phyloP scores from a whole-genome alignment of 1,140 invertebrate species.

The Stegodyphus dumicola region DNA sequence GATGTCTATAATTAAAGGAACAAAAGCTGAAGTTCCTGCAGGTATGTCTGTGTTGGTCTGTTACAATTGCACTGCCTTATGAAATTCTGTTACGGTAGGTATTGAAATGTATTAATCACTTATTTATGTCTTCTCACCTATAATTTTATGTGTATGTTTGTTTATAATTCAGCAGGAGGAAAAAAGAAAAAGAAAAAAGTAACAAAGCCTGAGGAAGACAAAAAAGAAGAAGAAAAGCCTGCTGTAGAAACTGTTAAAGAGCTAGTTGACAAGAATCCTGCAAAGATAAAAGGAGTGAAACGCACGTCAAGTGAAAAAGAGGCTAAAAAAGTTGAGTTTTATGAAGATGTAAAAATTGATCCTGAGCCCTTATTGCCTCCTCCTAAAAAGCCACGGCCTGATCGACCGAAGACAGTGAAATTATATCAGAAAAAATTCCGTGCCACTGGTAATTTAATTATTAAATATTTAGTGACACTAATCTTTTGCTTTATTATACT shows the following conservation, averaged over 20 bases:
- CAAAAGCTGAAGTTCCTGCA: constrained; percentile 65
- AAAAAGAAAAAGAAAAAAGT: constrained; percentile 68
- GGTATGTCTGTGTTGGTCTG: not conserved
- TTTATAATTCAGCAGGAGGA: not conserved
- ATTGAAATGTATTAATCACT: too few species aligned
- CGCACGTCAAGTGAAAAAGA: constrained; percentile 45
- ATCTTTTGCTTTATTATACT: too few species aligned
- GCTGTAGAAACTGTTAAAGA: not conserved
- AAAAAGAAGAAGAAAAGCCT: constrained; percentile 67
- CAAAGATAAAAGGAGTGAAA: constrained; percentile 35
- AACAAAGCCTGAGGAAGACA: constrained; percentile 70
- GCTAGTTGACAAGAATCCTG: not conserved
- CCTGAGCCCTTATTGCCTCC: constrained; percentile 49
- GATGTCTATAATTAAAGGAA: constrained; percentile 83
- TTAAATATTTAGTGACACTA: too few species aligned
- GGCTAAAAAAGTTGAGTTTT: constrained; percentile 29
- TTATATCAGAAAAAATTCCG: constrained; percentile 88
- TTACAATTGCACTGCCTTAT: too few species aligned
- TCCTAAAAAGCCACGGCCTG: constrained; percentile 63
- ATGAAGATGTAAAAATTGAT: constrained; percentile 58
- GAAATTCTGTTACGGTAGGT: too few species aligned
- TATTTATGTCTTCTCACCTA: too few species aligned
- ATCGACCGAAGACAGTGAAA: constrained; percentile 85
- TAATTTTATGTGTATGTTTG: not conserved
- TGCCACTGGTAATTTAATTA: constrained; percentile 74